Percentiles rank a stretch among this genome's conserved stretches.
Conservation (phyloP, 1,140 invertebrate species). For the Apis florea region DNA sequence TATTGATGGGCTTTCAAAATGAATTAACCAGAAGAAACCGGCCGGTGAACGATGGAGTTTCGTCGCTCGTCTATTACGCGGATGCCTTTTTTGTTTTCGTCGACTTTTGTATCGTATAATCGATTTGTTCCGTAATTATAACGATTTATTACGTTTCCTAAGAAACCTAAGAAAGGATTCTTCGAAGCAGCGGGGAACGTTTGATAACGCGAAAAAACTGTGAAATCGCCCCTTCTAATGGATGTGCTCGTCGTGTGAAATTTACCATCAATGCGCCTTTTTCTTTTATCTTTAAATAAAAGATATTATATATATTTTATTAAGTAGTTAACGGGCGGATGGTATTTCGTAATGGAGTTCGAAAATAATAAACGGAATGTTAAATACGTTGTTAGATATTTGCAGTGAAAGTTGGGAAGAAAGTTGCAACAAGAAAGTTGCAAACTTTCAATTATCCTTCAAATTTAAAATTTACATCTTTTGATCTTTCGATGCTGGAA, state of each 20-base stretch:
- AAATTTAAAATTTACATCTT: too few relatives aligned
- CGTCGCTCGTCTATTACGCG: background rate
- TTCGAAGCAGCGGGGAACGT: background rate
- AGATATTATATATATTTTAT: background rate
- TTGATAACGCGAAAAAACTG: background rate
- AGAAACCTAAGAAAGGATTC: background rate
- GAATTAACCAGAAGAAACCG: constrained; percentile 34
- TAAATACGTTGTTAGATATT: background rate
- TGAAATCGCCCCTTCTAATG: background rate
- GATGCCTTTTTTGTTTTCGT: background rate
- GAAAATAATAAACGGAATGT: background rate
- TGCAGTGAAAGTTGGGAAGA: background rate
- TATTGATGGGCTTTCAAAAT: constrained; percentile 41
- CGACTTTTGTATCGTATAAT: background rate
- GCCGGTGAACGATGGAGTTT: background rate
- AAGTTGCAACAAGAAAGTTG: background rate
- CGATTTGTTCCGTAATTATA: constrained; percentile 18
- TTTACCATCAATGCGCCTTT: background rate
- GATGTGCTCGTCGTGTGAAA: background rate
- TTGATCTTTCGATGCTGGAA: too few relatives aligned
- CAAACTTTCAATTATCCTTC: background rate
- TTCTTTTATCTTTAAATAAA: background rate
- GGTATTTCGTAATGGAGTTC: background rate
- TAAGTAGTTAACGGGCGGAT: background rate
- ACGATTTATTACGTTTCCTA: background rate